phyloP scores from a whole-genome alignment of 2,113 vertebrate genomes.

The Psephotus haematonotus region DNA sequence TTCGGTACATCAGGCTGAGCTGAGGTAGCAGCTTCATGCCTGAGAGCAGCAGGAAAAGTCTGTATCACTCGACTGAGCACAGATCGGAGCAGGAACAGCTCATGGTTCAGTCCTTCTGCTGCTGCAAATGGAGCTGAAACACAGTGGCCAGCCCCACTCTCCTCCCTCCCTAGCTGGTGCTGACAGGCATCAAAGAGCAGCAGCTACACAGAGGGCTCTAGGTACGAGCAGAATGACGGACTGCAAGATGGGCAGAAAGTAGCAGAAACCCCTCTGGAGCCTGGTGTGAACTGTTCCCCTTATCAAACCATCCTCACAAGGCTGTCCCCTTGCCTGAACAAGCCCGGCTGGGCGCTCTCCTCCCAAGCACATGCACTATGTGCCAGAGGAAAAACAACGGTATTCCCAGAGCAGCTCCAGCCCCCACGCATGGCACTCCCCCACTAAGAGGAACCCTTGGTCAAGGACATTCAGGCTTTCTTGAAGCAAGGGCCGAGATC shows the following conservation, averaged over 20 bases:
- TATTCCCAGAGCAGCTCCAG: not conserved
- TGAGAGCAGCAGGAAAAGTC: not conserved
- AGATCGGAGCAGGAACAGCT: not conserved
- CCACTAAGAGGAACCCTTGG: not conserved
- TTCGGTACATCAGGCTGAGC: not conserved
- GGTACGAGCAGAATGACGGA: not conserved
- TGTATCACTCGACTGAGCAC: not conserved
- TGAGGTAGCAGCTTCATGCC: not conserved
- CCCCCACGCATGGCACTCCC: accelerated
- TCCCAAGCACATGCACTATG: not conserved
- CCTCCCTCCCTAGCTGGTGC: not conserved
- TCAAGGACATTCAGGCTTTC: not conserved
- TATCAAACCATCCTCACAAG: not conserved
- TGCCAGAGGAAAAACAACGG: not conserved
- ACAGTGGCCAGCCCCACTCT: accelerated
- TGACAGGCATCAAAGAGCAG: not conserved
- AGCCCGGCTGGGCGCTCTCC: not conserved
- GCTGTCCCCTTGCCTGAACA: not conserved
- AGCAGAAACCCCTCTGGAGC: not conserved
- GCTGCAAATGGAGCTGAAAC: not conserved
- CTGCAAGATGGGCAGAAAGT: not conserved
- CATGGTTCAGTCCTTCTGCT: not conserved
- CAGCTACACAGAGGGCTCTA: accelerated
- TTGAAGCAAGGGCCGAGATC: not conserved
- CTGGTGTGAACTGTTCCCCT: not conserved